These are phyloP conservation scores for Aporophyla lueneburgensis DNA, from an alignment of 2,888 invertebrate genomes.

Conservation along the genomic window DNA sequence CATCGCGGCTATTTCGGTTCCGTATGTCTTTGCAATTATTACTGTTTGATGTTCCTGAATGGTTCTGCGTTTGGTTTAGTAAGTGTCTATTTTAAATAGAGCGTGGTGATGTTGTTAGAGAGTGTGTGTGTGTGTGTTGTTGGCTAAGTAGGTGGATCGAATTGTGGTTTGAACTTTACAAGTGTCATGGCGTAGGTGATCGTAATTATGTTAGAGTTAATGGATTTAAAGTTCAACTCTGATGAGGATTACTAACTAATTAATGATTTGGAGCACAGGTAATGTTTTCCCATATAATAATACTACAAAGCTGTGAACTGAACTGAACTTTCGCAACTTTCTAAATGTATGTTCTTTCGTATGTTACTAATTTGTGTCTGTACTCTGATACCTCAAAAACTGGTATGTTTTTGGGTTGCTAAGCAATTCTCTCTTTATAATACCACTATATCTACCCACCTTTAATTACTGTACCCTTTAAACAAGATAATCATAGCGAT, in stretches of 20 bases:
- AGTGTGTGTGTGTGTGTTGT: constrained; percentile 25
- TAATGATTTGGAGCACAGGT: background rate
- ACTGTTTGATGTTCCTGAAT: constrained; percentile 64
- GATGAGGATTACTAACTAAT: background rate
- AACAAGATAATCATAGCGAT: constrained; percentile 60
- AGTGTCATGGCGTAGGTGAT: constrained; percentile 26
- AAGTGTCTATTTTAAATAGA: constrained; percentile 60
- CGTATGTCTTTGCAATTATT: constrained; percentile 66
- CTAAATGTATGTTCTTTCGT: background rate
- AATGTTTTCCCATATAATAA: background rate
- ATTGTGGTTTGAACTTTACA: constrained; percentile 37
- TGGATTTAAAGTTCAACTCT: constrained; percentile 12
- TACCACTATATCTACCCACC: constrained; percentile 24
- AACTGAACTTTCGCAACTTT: background rate
- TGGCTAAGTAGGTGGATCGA: constrained; percentile 50
- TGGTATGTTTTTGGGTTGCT: background rate
- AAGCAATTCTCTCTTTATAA: background rate
- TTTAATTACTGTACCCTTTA: constrained; percentile 47
- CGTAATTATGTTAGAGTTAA: constrained; percentile 23
- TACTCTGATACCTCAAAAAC: background rate
- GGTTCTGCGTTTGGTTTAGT: constrained; percentile 53
- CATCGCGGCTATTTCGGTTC: constrained; percentile 64
- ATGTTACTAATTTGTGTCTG: background rate
- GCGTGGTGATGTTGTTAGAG: constrained; percentile 28
- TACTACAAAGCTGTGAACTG: background rate